These are phyloP conservation scores for Synanthedon andrenaeformis DNA, from an alignment of 2,888 invertebrate genomes.

Conservation along the genomic window DNA sequence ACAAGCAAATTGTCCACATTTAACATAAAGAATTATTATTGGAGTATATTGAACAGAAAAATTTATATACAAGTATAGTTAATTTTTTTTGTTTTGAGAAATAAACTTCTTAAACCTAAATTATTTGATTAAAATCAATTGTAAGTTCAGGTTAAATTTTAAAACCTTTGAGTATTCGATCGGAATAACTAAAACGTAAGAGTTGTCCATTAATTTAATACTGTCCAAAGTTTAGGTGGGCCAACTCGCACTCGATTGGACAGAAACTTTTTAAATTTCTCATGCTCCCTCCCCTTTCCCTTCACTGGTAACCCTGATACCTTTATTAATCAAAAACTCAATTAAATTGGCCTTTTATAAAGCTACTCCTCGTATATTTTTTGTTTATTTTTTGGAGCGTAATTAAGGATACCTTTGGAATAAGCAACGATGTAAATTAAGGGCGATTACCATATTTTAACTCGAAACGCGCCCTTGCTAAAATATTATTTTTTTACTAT, in stretches of 20 bases:
- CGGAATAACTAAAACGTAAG: background rate
- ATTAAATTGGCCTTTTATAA: slow-evolving; percentile 23
- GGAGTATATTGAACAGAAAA: too few species aligned
- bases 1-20: too few species aligned
- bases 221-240: background rate
- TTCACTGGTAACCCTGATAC: slow-evolving; percentile 20
- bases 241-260: slow-evolving; percentile 34
- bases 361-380: slow-evolving; percentile 16
- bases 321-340: slow-evolving; percentile 41
- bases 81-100: too few species aligned
- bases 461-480: background rate
- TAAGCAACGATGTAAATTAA: background rate
- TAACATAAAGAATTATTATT: too few species aligned
- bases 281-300: slow-evolving; percentile 12
- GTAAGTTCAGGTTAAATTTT: too few species aligned
- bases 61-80: too few species aligned
- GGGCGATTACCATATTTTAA: background rate
- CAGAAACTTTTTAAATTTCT: slow-evolving; percentile 38
- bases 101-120: too few species aligned
- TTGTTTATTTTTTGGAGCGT: slow-evolving; percentile 21
- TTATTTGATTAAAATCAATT: too few species aligned
- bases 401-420: background rate
- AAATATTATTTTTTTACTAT: too few species aligned
- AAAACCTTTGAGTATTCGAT: too few species aligned
- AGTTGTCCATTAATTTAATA: background rate